Evolutionary conservation across 2,113 vertebrate genomes (phyloP).

Genomic region (Pogonocichla stellata): DNA sequence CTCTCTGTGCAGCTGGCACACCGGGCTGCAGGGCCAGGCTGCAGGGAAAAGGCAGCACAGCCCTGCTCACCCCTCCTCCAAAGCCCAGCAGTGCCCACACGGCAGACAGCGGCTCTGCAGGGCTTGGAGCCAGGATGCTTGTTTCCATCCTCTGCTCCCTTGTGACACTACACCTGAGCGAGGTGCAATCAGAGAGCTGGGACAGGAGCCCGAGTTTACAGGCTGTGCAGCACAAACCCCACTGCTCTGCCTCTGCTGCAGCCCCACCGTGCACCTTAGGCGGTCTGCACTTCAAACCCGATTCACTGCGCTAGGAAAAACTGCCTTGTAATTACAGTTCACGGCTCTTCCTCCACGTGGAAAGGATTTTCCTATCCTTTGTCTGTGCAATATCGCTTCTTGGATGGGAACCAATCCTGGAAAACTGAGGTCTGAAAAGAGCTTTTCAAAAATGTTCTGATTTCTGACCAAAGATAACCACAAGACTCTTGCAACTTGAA

Average conservation of each 20-base stretch:
- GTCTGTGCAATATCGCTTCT: background rate
- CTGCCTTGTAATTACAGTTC: background rate
- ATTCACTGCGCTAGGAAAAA: background rate
- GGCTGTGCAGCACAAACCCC: background rate
- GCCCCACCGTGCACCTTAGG: background rate
- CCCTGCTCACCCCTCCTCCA: background rate
- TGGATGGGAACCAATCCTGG: background rate
- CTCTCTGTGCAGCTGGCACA: rapidly evolving
- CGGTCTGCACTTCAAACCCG: background rate
- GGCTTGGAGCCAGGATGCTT: background rate
- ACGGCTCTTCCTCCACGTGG: background rate
- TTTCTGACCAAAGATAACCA: background rate
- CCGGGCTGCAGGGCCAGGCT: background rate
- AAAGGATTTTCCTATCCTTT: background rate
- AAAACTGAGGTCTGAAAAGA: background rate
- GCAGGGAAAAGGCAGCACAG: background rate
- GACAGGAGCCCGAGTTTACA: rapidly evolving
- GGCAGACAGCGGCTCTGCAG: background rate
- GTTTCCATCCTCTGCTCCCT: background rate
- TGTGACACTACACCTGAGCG: background rate
- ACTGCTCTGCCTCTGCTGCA: background rate
- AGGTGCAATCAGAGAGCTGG: background rate
- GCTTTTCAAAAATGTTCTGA: background rate
- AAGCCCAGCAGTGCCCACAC: background rate
- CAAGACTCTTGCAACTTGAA: background rate